Base-by-base conservation (phyloP, 2,888 invertebrate species). In the Epistrophe eligans region DNA sequence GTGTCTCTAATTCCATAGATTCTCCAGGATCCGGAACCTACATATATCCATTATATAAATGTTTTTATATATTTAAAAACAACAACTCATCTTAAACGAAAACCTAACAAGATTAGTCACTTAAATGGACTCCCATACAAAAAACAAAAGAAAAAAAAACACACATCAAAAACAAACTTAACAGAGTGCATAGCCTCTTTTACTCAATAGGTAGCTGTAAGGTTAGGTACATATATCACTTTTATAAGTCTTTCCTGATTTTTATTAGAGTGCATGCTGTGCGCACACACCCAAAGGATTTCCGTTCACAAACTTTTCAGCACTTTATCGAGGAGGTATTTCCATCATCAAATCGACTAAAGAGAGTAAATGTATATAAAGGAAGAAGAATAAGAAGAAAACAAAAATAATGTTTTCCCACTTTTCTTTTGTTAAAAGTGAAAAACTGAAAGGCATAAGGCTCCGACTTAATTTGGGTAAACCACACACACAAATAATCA, bases 21-120 rank as follows among this genome's bases (percentile, higher is more conserved):
- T 35, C 35, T 13, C n/a, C 32, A 58, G 57, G 57, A 58, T 2
- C 43, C 43, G 43, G 15, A 57, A 57, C n/a, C 57, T 32, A 48
- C 17, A 17, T 38, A 48, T 48, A 17, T 38, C 10, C 9, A 38
- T 35, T 43, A 15, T 5, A 43, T 43, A 35, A 35, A 35, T 43
- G 5, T 45, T n/a, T n/a, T 1, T 45, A n/a, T n/a, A 7, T 10
- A n/a, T 45, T 45, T 28, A 32, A 45, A 9, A 48, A 24, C 0
- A 32, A 45, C 15, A 48, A 24, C 0, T 64, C 45, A 66, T 66
- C 48, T 15, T 74, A 48, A 57, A 45, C 52, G 57, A 70, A 73
- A 81, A 38, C 57, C 28, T 85, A 87, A 87, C 82, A 83, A 79
- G 83, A 79, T 79, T 79, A 87, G 79, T 57, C 87, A 87, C 79